Percentiles rank a stretch among this genome's conserved stretches.
Evolutionary conservation across 1,140 invertebrate species (phyloP).

Genomic region (Drosophila albomicans): DNA sequence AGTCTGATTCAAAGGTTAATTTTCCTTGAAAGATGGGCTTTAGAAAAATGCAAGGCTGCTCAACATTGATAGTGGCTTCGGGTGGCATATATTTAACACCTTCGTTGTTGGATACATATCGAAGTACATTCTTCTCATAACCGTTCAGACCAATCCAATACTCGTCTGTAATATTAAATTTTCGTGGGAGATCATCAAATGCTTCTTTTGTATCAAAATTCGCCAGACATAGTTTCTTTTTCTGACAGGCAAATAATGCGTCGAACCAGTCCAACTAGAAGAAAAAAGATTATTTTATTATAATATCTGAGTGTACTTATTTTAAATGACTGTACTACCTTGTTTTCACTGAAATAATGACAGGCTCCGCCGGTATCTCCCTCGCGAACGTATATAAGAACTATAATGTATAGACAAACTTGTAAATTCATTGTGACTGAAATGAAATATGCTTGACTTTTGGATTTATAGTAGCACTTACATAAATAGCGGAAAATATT

Average conservation of each 20-base stretch:
- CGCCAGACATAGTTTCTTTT: conserved; percentile 35
- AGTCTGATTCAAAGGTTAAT: background rate
- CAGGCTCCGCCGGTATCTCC: conserved; percentile 22
- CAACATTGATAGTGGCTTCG: background rate
- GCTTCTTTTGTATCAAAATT: background rate
- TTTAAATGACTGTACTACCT: background rate
- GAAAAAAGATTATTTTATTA: background rate
- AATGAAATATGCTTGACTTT: background rate
- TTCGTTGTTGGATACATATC: conserved; percentile 7
- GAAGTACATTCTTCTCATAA: conserved; percentile 16
- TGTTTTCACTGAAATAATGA: conserved; percentile 29
- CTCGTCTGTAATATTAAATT: background rate
- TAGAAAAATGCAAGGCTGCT: conserved; percentile 25
- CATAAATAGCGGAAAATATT: background rate
- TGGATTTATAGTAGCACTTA: background rate
- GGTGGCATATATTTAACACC: background rate
- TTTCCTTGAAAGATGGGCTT: background rate
- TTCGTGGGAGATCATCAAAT: background rate
- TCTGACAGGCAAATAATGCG: conserved; percentile 32
- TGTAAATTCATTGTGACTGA: conserved; percentile 17
- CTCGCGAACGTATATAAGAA: background rate
- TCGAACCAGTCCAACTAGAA: conserved; percentile 33
- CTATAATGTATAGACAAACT: background rate
- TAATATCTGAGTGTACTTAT: background rate
- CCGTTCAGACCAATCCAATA: conserved; percentile 45